Evolutionary conservation across 2,113 vertebrate genomes (phyloP), one percentile per base, ranked within the genome.

Genomic region (Pterocles gutturalis): DNA sequence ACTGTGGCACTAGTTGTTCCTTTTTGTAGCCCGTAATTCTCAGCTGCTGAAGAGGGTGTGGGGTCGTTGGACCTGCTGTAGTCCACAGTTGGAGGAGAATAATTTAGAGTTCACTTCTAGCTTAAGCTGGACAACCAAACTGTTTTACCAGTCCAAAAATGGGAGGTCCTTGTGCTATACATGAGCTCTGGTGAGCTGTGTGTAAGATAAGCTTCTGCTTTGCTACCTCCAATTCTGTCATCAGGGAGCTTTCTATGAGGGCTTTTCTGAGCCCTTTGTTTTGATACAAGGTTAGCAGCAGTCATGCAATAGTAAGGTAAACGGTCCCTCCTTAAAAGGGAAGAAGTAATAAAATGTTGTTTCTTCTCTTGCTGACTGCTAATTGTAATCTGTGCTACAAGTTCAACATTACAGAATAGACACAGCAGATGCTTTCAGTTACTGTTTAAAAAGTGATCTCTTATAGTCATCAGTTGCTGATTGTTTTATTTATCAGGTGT

Each of bases 401-500:
- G 60, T 36, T 26, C 25, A 58, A 3, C 8, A 4, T 46, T 22
- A 20, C 28, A 58, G 43, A 53, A 55, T 1, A 58, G 41, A 28
- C 10, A 4, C 18, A 41, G 48, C 43, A 83, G 24, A 21, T 2
- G 4, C 69, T 81, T 94, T 70, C 31, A 29, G n/a, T 82, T 80
- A 33, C 16, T 92, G 17, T 43, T 86, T 82, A 31, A 84, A 60
- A 87, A 45, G 28, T 16, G 6, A 45, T 26, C 54, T 54, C 43
- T 25, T 64, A 3, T 21, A 88, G 75, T 83, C 71, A 81, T 69
- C 66, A 22, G 25, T 41, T 69, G 54, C 78, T 14, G 4, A 26
- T 10, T 65, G 45, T 62, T 83, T 25, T 67, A 12, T 87, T 95
- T 96, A 6, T 15, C 96, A 99, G 99, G 99, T 76, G 96, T 98